Evolutionary conservation across 2,888 invertebrate genomes (phyloP).

Genomic region (Hirtodrosophila cameraria): DNA sequence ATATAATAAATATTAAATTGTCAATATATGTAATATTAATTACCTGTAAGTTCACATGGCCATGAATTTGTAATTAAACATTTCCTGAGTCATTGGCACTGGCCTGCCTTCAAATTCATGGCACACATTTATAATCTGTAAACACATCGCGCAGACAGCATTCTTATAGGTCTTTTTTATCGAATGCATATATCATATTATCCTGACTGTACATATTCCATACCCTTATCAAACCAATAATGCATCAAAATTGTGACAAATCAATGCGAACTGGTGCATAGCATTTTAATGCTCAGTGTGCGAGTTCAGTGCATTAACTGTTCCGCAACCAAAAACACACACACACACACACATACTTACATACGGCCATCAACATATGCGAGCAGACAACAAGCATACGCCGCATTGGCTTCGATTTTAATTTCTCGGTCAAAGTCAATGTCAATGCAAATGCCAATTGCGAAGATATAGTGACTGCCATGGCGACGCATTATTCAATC

Average conservation of each 20-base stretch:
- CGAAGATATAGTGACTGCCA: slow-evolving; percentile 31
- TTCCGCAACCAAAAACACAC: background rate
- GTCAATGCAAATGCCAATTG: slow-evolving; percentile 75
- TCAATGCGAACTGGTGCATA: slow-evolving; percentile 10
- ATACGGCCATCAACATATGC: background rate
- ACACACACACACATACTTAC: background rate
- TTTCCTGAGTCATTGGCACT: slow-evolving; percentile 15
- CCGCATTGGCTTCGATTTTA: slow-evolving; percentile 65
- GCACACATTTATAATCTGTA: slow-evolving; percentile 2
- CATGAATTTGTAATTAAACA: background rate
- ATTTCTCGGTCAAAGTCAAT: slow-evolving; percentile 81
- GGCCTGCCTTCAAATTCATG: background rate
- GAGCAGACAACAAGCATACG: slow-evolving; percentile 40
- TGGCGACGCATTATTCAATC: slow-evolving; percentile 44
- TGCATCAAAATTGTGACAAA: slow-evolving; percentile 10
- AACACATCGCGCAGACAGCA: background rate
- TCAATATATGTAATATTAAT: background rate
- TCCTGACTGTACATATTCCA: background rate
- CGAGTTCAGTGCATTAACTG: background rate
- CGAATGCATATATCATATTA: slow-evolving; percentile 2
- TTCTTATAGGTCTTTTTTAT: background rate
- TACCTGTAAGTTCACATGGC: background rate
- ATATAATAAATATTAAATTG: slow-evolving; percentile 1
- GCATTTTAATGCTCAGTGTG: background rate
- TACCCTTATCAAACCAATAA: slow-evolving; percentile 2